Evolutionary conservation across 1,140 invertebrate species (phyloP).

Genomic region (Augochlora pura): DNA sequence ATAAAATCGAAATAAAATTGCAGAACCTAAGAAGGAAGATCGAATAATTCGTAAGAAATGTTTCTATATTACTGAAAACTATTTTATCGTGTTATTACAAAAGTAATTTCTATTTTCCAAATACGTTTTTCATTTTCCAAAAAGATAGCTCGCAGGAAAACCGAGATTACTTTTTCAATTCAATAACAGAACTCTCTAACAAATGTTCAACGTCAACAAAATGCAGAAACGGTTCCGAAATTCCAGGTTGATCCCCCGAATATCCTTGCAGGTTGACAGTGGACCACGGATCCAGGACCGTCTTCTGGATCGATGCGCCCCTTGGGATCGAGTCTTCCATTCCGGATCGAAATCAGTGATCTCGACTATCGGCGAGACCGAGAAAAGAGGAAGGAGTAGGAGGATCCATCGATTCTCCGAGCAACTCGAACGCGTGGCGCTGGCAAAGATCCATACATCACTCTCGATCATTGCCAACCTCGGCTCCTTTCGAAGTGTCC

Average conservation of each 20-base stretch:
- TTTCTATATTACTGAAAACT: too few relatives aligned
- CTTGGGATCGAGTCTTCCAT: constrained; percentile 32
- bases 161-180: too few relatives aligned
- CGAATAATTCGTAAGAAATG: too few relatives aligned
- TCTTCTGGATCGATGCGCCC: constrained; percentile 48
- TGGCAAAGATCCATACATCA: constrained; percentile 61
- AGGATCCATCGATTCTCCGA: neutral
- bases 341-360: constrained; percentile 1
- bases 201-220: neutral
- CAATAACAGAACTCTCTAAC: too few relatives aligned
- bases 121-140: too few relatives aligned
- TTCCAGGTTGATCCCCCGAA: neutral
- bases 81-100: too few relatives aligned
- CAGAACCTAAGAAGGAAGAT: too few relatives aligned
- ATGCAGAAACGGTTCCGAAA: neutral
- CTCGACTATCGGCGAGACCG: constrained; percentile 7
- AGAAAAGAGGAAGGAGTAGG: neutral
- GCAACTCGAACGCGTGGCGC: constrained; percentile 23
- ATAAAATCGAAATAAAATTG: too few relatives aligned
- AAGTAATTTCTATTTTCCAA: too few relatives aligned
- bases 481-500: constrained; percentile 26
- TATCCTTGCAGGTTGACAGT: neutral
- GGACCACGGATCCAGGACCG: neutral
- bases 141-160: too few relatives aligned
- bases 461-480: constrained; percentile 61